Evolutionary conservation across 2,797 vertebrate genomes (phyloP).

Genomic region (Muscicapa comitata): DNA sequence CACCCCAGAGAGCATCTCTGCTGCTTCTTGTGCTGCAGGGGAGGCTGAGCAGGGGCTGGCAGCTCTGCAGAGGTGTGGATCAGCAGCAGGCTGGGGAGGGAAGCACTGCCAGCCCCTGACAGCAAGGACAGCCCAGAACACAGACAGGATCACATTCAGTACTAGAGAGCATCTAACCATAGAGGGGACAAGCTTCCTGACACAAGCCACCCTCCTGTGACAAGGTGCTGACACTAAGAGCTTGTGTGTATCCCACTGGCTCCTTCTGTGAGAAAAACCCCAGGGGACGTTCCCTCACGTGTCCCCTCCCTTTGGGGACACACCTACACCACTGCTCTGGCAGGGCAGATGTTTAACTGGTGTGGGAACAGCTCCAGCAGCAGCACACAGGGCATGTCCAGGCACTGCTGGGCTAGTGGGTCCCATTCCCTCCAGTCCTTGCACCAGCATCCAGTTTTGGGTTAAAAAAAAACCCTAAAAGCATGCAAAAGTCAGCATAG

Average conservation of each 20-base stretch:
- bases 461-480: not conserved
- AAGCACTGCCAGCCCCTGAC: not conserved
- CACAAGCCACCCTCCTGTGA: not conserved
- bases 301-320: not conserved
- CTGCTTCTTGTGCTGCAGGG: rapidly evolving
- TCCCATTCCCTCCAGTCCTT: not conserved
- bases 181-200: not conserved
- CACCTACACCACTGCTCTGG: not conserved
- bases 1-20: not conserved
- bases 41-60: not conserved
- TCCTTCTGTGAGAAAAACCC: not conserved
- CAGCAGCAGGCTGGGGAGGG: not conserved
- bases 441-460: no score
- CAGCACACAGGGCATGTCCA: not conserved
- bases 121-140: not conserved
- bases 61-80: not conserved
- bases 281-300: not conserved
- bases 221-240: not conserved
- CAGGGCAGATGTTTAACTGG: not conserved
- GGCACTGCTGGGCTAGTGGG: not conserved
- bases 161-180: not conserved
- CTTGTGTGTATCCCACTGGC: not conserved
- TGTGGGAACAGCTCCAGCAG: not conserved
- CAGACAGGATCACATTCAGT: not conserved
- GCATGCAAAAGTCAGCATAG: not conserved